phyloP scores from a whole-genome alignment of 2,888 invertebrate genomes.

The Nowickia ferox region DNA sequence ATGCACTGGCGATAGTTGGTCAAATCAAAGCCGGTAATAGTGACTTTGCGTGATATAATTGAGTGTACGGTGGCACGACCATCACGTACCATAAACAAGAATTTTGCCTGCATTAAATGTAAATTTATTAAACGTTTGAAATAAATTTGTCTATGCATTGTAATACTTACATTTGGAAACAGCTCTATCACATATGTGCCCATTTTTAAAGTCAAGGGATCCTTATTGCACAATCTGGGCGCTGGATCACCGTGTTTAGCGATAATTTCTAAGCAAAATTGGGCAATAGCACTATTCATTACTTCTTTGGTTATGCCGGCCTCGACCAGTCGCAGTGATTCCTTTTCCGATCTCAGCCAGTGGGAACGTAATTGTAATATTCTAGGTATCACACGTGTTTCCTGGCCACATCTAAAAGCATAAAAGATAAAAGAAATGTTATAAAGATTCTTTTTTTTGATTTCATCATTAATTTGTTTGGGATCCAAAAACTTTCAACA shows the following conservation, averaged over 20 bases:
- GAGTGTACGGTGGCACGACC: slow-evolving; percentile 99
- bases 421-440: slow-evolving; percentile 73
- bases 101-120: slow-evolving; percentile 87
- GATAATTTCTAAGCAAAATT: slow-evolving; percentile 98
- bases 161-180: slow-evolving; percentile 90
- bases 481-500: not conserved
- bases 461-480: not conserved
- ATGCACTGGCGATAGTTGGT: slow-evolving; percentile 96
- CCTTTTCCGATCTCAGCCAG: slow-evolving; percentile 96
- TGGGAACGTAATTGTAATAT: slow-evolving; percentile 97
- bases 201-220: slow-evolving; percentile 98
- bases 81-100: slow-evolving; percentile 98
- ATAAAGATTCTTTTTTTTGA: not conserved
- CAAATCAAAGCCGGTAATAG: slow-evolving; percentile 93
- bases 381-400: slow-evolving; percentile 97
- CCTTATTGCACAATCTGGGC: slow-evolving; percentile 98
- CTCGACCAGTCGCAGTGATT: slow-evolving; percentile 94
- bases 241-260: slow-evolving; percentile 98
- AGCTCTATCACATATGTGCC: slow-evolving; percentile 96
- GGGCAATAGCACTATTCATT: slow-evolving; percentile 97
- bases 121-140: not conserved
- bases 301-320: slow-evolving; percentile 97
- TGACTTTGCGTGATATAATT: slow-evolving; percentile 96
- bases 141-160: not conserved
- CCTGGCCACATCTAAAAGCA: slow-evolving; percentile 93